Conservation (phyloP, 1,140 invertebrate species). For the Popillia japonica region DNA sequence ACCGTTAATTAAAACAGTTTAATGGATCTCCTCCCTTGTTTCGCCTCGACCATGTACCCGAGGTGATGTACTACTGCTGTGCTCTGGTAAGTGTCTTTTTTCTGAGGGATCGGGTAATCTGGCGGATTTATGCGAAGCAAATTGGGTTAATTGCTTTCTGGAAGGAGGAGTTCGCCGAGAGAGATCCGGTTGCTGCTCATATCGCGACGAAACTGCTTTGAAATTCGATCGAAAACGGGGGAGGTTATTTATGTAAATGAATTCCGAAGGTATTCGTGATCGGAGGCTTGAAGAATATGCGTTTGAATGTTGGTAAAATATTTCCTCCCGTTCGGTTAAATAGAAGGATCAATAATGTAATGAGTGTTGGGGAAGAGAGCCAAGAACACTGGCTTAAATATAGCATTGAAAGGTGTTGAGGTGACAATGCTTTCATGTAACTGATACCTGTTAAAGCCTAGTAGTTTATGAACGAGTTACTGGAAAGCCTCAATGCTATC, state of each 20-base stretch:
- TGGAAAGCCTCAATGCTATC: too few species aligned
- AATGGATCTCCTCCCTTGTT: background rate
- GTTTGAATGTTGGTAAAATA: background rate
- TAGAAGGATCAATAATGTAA: background rate
- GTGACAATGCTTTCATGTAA: too few species aligned
- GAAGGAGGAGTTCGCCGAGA: background rate
- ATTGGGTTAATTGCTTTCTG: conserved; percentile 25
- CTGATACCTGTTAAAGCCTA: too few species aligned
- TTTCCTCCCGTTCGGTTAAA: background rate
- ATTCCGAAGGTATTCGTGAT: background rate
- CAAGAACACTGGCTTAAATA: too few species aligned
- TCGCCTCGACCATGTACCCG: conserved; percentile 4
- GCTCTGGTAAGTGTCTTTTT: conserved; percentile 18
- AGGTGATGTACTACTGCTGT: conserved; percentile 12
- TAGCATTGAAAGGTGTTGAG: too few species aligned
- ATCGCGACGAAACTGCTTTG: background rate
- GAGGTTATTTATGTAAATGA: conserved; percentile 8
- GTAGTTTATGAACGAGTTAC: too few species aligned
- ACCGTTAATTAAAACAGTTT: conserved; percentile 32
- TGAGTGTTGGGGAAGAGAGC: background rate
- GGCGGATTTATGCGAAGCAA: conserved; percentile 23
- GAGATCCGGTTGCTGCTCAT: background rate
- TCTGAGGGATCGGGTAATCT: conserved; percentile 21
- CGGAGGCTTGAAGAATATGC: background rate
- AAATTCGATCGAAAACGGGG: conserved; percentile 8